Evolutionary conservation across 2,113 vertebrate species (phyloP).

Genomic region (Atrichornis clamosus): DNA sequence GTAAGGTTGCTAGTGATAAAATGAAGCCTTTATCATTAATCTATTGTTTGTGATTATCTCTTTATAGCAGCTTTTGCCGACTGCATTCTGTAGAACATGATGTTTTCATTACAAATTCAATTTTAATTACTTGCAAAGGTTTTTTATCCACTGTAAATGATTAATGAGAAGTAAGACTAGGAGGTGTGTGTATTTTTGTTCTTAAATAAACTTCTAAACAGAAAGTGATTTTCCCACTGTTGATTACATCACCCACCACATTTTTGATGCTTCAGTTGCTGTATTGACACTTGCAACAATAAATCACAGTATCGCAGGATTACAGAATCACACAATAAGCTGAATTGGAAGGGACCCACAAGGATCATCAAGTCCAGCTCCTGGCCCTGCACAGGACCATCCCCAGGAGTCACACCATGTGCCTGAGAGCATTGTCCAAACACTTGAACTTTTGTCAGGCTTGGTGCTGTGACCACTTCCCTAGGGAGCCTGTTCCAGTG

Average conservation of each 20-base stretch:
- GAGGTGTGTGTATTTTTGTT: background rate
- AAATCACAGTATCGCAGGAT: background rate
- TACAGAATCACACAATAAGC: background rate
- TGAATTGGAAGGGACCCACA: background rate
- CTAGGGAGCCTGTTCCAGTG: background rate
- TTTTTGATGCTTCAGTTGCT: background rate
- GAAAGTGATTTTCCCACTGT: background rate
- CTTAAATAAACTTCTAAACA: background rate
- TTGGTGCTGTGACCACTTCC: too few relatives aligned
- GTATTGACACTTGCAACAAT: background rate
- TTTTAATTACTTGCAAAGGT: conserved; percentile 1
- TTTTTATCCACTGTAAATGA: background rate
- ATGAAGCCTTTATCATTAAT: background rate
- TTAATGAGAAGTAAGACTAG: background rate
- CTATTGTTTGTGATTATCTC: background rate
- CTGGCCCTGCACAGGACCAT: background rate
- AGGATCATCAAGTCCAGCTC: background rate
- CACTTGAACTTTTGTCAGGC: background rate
- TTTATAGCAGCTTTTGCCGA: background rate
- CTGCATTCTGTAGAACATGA: background rate
- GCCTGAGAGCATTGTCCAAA: background rate
- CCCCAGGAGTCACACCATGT: background rate
- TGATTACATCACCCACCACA: background rate
- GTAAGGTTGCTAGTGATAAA: background rate
- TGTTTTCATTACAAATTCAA: background rate